Base-by-base conservation (phyloP, 2,113 vertebrate species). In the Forbesichthys agassizii region DNA sequence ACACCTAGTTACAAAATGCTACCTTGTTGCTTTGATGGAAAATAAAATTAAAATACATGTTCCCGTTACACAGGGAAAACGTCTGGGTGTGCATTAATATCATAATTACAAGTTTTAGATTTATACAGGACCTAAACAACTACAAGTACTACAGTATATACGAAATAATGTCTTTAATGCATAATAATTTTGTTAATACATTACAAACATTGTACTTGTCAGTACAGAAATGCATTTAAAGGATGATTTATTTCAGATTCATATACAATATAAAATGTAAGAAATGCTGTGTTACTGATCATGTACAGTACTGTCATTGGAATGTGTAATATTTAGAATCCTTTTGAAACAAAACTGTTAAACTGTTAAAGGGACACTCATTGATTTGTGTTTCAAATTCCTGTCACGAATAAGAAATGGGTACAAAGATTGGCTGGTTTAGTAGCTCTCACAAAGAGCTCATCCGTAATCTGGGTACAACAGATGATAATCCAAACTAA, bases 401-500 rank as follows among this genome's bases (percentile, higher is more conserved):
- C 36, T 8, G 16, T 11, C 12, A 27, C 61, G 13, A 48, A 6
- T 27, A 36, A 65, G 57, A 56, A 49, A 57, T 18, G 57, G 48
- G 33, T 65, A 18, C n/a, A 52, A 4, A 10, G 33, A 54, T 16
- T 65, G 63, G 49, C 33, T 55, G 64, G 20, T 55, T 27, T 67
- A 20, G 20, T 61, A 75, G 74, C 47, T 66, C 71, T 71, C 55
- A 75, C 67, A 74, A 69, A 52, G 56, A 51, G 59, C 55, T 66
- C 54, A 61, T 58, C 55, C 79, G 33, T 69, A 52, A 64, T 66
- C 69, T 74, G 59, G 49, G 33, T 27, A 33, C 70, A 64, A 69
- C 66, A 71, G 18, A 84, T 87, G 80, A 81, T 65, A 85, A n/a
- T 75, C 8, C 14, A 57, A 14, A 73, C 64, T 69, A 60, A 78